Evolutionary conservation across 2,888 invertebrate species (phyloP).

Genomic region (Xanthorhoe spadicearia): DNA sequence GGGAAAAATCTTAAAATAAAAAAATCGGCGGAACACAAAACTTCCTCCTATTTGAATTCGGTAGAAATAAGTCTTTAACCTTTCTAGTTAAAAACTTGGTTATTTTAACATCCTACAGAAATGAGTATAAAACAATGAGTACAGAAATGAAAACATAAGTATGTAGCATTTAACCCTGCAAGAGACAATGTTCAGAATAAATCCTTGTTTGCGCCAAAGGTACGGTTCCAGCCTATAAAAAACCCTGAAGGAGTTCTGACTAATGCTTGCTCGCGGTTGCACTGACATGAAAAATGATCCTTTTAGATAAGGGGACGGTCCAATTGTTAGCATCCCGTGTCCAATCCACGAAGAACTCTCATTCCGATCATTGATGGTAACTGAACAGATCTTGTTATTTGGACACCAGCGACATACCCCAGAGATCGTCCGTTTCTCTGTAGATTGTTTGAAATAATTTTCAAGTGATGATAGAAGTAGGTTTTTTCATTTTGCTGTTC

Average conservation of each 20-base stretch:
- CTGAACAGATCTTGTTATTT: conserved; percentile 43
- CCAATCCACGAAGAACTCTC: conserved; percentile 53
- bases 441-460: conserved; percentile 64
- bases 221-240: conserved; percentile 64
- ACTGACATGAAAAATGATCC: conserved; percentile 80
- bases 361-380: not conserved
- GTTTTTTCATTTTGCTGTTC: conserved; percentile 1
- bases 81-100: no score
- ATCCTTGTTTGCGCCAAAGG: conserved; percentile 62
- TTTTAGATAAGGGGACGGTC: conserved; percentile 74
- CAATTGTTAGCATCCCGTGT: conserved; percentile 71
- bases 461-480: conserved; percentile 46
- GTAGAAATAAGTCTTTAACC: no score
- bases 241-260: conserved; percentile 76
- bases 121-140: no score
- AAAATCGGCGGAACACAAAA: no score
- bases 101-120: no score
- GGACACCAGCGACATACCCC: conserved; percentile 54
- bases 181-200: conserved; percentile 34
- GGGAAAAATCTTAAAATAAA: no score
- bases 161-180: not conserved
- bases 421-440: conserved; percentile 56
- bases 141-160: no score
- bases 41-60: no score
- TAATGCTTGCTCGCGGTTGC: conserved; percentile 72